A percentile compares a stretch with the other conserved stretches of the same genome.
Conservation (phyloP, 2,888 invertebrate genomes). For the Branchipolynoe longqiensis region DNA sequence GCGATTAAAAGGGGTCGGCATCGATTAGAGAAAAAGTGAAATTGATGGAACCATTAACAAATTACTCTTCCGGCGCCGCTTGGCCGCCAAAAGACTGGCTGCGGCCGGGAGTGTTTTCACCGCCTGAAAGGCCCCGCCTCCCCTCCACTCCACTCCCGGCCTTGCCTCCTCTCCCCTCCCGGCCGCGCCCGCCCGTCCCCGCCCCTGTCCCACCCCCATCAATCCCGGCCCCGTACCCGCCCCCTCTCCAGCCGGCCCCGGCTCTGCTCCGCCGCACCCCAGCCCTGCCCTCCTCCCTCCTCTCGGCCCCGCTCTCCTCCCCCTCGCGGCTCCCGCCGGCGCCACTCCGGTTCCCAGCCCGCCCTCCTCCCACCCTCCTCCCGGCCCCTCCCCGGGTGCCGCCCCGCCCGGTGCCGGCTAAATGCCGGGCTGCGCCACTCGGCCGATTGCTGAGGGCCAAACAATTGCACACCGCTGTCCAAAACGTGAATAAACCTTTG, state of each 20-base stretch:
- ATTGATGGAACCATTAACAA: conserved; percentile 61
- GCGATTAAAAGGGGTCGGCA: conserved; percentile 51
- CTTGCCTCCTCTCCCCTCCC: background rate
- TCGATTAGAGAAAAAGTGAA: conserved; percentile 55
- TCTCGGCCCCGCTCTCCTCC: background rate
- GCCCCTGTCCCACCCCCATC: background rate
- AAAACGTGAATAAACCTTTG: conserved; percentile 55
- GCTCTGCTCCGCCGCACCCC: background rate
- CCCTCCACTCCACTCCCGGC: conserved; percentile 4
- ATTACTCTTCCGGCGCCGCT: conserved; percentile 49
- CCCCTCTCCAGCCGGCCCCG: background rate
- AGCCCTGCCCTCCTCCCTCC: background rate
- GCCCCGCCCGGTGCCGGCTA: background rate
- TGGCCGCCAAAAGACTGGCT: conserved; percentile 47
- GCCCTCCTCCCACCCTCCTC: background rate
- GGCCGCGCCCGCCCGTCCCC: background rate
- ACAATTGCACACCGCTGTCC: conserved; percentile 56
- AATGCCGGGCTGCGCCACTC: background rate
- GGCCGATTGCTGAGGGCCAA: conserved; percentile 52
- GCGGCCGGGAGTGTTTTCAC: conserved; percentile 26
- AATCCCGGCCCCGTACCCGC: background rate
- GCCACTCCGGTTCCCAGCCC: background rate
- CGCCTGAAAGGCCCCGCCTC: conserved; percentile 18
- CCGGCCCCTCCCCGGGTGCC: background rate
- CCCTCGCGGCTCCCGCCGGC: conserved; percentile 10